Evolutionary conservation across 2,888 invertebrate species (phyloP).

Genomic region (Diaprepes abbreviatus): DNA sequence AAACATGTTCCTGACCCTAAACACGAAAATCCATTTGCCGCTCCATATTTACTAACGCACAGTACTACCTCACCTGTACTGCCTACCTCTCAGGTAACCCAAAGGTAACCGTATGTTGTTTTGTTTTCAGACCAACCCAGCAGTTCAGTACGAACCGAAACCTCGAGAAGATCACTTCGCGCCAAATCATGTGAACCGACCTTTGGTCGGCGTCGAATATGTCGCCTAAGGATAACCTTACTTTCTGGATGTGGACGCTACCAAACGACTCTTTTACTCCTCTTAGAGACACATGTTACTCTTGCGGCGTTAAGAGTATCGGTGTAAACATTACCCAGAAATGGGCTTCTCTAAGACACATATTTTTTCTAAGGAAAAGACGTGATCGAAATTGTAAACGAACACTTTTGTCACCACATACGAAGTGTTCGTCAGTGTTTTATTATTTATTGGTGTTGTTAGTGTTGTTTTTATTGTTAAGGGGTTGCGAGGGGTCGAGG

Average conservation of each 20-base stretch:
- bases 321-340: neutral
- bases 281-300: constrained; percentile 8
- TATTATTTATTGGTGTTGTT: constrained; percentile 39
- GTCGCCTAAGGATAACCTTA: constrained; percentile 38
- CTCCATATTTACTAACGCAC: constrained; percentile 18
- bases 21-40: constrained; percentile 30
- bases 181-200: constrained; percentile 39
- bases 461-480: constrained; percentile 45
- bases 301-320: constrained; percentile 10
- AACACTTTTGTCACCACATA: neutral
- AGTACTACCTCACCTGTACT: constrained; percentile 46
- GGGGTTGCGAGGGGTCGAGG: constrained; percentile 41
- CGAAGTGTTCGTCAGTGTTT: constrained; percentile 22
- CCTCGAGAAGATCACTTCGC: constrained; percentile 31
- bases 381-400: neutral
- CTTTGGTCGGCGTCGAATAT: constrained; percentile 42
- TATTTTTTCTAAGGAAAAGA: neutral
- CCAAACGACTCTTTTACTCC: neutral
- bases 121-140: constrained; percentile 43
- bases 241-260: constrained; percentile 28
- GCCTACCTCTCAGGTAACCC: constrained; percentile 42
- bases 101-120: constrained; percentile 49
- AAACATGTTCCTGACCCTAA: neutral
- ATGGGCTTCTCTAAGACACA: neutral
- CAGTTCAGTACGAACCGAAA: constrained; percentile 45